phyloP scores from a whole-genome alignment of 2,888 invertebrate genomes.

The Chrysomela aeneicollis region DNA sequence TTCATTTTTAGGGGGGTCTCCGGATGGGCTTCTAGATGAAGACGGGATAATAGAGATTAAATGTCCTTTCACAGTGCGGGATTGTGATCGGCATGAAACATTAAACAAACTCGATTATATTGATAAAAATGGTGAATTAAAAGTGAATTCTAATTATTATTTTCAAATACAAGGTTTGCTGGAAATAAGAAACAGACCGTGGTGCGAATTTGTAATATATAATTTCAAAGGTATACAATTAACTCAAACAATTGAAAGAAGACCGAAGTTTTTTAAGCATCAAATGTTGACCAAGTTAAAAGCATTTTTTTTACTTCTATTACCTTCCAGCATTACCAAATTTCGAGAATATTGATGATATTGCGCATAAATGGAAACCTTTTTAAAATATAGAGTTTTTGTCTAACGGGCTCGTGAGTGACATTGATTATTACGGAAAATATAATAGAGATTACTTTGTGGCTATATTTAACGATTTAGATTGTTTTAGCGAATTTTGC shows the following conservation, averaged over 20 bases:
- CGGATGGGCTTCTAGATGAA: slow-evolving; percentile 10
- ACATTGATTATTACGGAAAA: slow-evolving; percentile 18
- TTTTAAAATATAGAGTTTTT: slow-evolving; percentile 1
- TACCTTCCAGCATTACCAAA: slow-evolving; percentile 15
- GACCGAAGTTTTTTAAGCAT: slow-evolving; percentile 13
- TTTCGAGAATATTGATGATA: slow-evolving; percentile 4
- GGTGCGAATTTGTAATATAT: slow-evolving; percentile 27
- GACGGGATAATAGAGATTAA: slow-evolving; percentile 24
- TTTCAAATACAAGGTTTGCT: slow-evolving; percentile 23
- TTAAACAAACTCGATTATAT: slow-evolving; percentile 15
- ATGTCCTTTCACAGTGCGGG: slow-evolving; percentile 19
- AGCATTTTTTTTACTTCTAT: slow-evolving; percentile 22
- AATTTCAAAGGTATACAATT: slow-evolving; percentile 11
- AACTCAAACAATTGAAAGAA: slow-evolving; percentile 6
- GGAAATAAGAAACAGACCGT: slow-evolving; percentile 19
- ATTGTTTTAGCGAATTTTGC: slow-evolving; percentile 20
- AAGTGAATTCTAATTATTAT: slow-evolving; percentile 15
- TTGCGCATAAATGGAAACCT: slow-evolving; percentile 11
- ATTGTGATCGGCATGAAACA: slow-evolving; percentile 13
- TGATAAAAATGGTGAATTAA: slow-evolving; percentile 5
- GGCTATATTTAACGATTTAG: slow-evolving; percentile 7
- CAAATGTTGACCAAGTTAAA: slow-evolving; percentile 17
- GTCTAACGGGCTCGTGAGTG: slow-evolving; percentile 11
- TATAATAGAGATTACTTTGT: neutral
- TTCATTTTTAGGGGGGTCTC: too few species aligned